These are phyloP conservation scores for Geothlypis trichas DNA, from an alignment of 2,113 vertebrate species.

Conservation along the genomic window DNA sequence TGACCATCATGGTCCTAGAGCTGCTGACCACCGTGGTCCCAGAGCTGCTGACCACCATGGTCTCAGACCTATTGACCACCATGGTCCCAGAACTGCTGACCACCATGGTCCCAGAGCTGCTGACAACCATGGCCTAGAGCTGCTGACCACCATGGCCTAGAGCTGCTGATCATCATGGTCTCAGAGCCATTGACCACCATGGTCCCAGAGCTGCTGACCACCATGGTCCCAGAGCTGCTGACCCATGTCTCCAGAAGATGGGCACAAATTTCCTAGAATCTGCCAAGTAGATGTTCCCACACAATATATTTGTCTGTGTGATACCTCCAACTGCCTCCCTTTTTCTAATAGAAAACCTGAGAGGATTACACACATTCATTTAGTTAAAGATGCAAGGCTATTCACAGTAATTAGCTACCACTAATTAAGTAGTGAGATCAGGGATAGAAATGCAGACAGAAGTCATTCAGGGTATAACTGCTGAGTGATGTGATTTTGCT, in stretches of 20 bases:
- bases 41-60: background rate
- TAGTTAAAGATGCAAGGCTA: constrained; percentile 14
- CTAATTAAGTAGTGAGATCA: background rate
- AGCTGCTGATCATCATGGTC: background rate
- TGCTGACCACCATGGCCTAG: background rate
- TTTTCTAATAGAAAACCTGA: background rate
- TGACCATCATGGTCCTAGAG: background rate
- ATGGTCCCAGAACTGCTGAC: background rate
- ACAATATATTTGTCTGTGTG: background rate
- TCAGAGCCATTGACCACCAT: background rate
- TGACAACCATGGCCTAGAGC: background rate
- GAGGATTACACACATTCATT: background rate
- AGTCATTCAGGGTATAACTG: background rate
- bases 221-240: background rate
- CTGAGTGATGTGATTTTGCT: constrained; percentile 5
- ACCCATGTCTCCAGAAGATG: background rate
- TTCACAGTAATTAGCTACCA: background rate
- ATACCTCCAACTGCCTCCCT: background rate
- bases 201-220: background rate
- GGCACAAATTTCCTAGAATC: background rate
- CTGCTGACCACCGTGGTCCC: background rate
- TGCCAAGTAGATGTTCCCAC: background rate
- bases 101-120: background rate
- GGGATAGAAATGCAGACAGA: background rate
- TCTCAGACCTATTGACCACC: background rate